phyloP scores from a whole-genome alignment of 2,113 vertebrate species.

The Probosciger aterrimus region DNA sequence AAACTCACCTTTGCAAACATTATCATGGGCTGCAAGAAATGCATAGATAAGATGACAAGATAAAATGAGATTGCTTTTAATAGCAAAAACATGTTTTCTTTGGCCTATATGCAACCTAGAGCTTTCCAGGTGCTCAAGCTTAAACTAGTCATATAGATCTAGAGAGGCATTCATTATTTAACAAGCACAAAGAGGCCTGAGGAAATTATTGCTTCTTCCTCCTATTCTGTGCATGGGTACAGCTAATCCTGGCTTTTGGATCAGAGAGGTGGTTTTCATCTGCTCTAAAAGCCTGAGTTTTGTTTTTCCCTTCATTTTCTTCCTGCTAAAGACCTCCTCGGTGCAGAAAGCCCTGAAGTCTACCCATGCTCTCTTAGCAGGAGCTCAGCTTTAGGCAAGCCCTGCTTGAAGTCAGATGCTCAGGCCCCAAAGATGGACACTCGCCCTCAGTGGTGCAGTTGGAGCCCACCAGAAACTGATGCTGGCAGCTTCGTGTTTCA shows the following conservation, averaged over 20 bases:
- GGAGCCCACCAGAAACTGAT: neutral
- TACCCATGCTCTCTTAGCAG: neutral
- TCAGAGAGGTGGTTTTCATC: neutral
- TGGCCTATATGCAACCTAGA: neutral
- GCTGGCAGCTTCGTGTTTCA: rapidly evolving
- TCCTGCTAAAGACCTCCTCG: neutral
- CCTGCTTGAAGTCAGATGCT: neutral
- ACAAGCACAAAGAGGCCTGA: neutral
- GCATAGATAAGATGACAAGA: neutral
- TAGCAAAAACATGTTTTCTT: slow-evolving; percentile 25
- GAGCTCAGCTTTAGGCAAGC: neutral
- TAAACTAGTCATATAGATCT: neutral
- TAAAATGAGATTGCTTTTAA: slow-evolving; percentile 15
- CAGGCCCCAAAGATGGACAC: rapidly evolving
- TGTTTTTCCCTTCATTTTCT: neutral
- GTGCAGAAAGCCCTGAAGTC: neutral
- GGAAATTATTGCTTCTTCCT: slow-evolving; percentile 22
- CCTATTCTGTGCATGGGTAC: neutral
- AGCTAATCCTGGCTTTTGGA: neutral
- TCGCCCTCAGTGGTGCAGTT: neutral
- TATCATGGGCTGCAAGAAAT: neutral
- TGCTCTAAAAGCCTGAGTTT: neutral
- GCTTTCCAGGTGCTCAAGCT: slow-evolving; percentile 17
- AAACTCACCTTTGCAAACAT: neutral
- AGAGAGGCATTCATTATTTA: neutral